These are phyloP conservation scores for Microcebus lehilahytsara DNA, from an alignment of 2,113 vertebrate species.

Conservation along the genomic window DNA sequence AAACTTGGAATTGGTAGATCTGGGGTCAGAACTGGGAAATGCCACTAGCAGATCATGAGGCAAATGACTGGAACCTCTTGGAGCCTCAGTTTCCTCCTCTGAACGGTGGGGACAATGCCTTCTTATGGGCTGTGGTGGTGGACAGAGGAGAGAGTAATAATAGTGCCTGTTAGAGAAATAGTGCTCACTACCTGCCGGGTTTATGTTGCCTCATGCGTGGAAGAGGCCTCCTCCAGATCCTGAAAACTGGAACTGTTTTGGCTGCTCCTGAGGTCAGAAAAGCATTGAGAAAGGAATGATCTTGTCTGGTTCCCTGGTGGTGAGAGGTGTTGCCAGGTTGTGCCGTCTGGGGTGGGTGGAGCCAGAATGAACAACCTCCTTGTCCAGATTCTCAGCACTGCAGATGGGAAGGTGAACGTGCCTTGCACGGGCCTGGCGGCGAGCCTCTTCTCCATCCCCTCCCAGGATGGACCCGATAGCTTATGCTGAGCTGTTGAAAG, in stretches of 20 bases:
- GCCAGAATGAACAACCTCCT: not conserved
- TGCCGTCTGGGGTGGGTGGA: not conserved
- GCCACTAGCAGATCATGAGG: not conserved
- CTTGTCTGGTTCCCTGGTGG: not conserved
- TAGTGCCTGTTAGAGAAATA: not conserved
- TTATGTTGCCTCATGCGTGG: rapidly evolving
- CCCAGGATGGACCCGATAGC: constrained; percentile 75
- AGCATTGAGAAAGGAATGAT: not conserved
- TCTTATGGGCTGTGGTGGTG: not conserved
- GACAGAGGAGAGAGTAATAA: not conserved
- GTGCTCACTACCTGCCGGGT: not conserved
- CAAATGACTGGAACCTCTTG: not conserved
- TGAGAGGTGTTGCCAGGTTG: constrained; percentile 14
- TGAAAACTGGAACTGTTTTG: not conserved
- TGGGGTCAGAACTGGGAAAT: not conserved
- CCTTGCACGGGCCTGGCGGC: not conserved
- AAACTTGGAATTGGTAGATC: not conserved
- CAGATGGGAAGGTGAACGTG: not conserved
- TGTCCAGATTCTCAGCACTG: not conserved
- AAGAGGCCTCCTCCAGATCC: not conserved
- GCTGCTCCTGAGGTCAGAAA: not conserved
- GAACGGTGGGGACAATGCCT: not conserved
- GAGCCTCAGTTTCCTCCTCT: not conserved
- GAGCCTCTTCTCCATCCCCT: not conserved
- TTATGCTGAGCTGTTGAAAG: constrained; percentile 71